phyloP scores from a whole-genome alignment of 2,113 vertebrate genomes.

The Manacus vitellinus region DNA sequence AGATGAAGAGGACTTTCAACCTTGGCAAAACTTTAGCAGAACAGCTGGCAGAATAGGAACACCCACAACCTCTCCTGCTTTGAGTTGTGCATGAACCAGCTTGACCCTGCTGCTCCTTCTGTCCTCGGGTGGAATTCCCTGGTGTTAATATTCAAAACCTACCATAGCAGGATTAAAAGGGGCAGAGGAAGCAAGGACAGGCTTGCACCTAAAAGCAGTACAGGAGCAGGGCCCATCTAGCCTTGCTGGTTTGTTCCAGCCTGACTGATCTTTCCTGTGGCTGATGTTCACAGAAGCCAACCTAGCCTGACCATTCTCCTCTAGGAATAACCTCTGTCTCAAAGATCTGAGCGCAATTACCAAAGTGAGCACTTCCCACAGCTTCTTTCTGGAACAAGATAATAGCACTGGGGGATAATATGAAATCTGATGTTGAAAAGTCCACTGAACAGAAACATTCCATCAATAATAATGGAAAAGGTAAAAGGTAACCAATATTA shows the following conservation, averaged over 20 bases:
- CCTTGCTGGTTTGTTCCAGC: neutral
- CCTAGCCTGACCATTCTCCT: neutral
- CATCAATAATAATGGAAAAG: neutral
- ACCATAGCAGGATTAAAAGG: neutral
- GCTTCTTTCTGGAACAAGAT: neutral
- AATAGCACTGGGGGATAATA: neutral
- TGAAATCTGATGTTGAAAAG: fast-evolving
- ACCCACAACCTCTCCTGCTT: neutral
- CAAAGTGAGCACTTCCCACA: neutral
- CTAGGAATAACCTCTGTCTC: neutral
- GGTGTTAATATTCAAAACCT: neutral
- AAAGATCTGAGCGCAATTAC: neutral
- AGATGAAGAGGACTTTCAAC: neutral
- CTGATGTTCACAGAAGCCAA: neutral
- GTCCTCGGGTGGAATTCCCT: neutral
- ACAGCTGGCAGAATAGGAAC: neutral
- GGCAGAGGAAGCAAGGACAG: neutral
- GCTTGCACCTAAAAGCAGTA: neutral
- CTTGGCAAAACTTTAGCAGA: neutral
- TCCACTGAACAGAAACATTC: neutral
- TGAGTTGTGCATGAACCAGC: neutral
- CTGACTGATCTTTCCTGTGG: neutral
- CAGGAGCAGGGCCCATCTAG: neutral
- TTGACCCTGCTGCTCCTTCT: neutral
- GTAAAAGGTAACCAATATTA: neutral